Evolutionary conservation across 1,140 invertebrate genomes (phyloP).

Genomic region (Parasteatoda tepidariorum): DNA sequence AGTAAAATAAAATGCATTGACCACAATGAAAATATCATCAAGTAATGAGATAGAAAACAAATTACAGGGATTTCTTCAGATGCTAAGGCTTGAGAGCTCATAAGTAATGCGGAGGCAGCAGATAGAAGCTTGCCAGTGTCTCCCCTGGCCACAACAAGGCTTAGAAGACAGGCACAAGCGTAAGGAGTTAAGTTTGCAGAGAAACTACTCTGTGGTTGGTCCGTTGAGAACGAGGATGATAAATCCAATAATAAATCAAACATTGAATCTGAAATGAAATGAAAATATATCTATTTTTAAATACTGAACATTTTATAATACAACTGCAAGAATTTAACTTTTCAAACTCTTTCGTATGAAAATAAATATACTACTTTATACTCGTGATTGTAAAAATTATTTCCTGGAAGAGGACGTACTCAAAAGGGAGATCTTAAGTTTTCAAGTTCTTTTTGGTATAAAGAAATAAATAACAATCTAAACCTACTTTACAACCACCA

Average conservation of each 20-base stretch:
- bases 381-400: too few relatives aligned
- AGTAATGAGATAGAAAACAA: too few relatives aligned
- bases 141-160: slow-evolving; percentile 89
- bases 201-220: slow-evolving; percentile 62
- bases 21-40: too few relatives aligned
- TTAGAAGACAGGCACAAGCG: slow-evolving; percentile 89
- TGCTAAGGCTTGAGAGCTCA: slow-evolving; percentile 77
- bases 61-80: slow-evolving; percentile 60
- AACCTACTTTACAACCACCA: too few relatives aligned
- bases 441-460: too few relatives aligned
- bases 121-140: slow-evolving; percentile 92
- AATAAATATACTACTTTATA: too few relatives aligned
- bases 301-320: background rate
- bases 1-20: too few relatives aligned
- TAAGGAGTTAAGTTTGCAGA: slow-evolving; percentile 80
- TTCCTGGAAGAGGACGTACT: too few relatives aligned
- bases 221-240: slow-evolving; percentile 54
- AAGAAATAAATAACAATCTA: too few relatives aligned
- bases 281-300: slow-evolving; percentile 18
- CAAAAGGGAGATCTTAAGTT: too few relatives aligned
- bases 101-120: slow-evolving; percentile 87
- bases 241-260: slow-evolving; percentile 84
- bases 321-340: too few relatives aligned
- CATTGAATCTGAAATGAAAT: slow-evolving; percentile 75
- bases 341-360: too few relatives aligned